These are phyloP conservation scores for Dendrocincla fuliginosa DNA, from an alignment of 2,797 vertebrate genomes.

Conservation along the genomic window DNA sequence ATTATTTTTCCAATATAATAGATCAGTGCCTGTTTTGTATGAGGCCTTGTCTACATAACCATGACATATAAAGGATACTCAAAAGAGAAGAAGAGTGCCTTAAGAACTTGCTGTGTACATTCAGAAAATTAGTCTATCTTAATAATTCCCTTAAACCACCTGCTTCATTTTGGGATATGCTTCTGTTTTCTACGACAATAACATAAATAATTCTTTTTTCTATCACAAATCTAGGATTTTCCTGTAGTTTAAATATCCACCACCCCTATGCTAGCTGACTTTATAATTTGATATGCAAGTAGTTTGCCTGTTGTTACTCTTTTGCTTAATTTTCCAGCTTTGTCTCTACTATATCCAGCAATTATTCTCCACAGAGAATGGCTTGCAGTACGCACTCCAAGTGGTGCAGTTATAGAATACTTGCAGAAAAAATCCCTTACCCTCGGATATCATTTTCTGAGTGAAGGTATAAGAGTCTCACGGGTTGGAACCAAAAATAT, in stretches of 20 bases:
- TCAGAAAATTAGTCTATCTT: not conserved
- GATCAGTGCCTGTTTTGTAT: not conserved
- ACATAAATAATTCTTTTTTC: not conserved
- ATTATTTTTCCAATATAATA: not conserved
- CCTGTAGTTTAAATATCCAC: not conserved
- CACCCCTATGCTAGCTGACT: accelerated
- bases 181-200: not conserved
- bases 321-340: accelerated
- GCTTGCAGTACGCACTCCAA: not conserved
- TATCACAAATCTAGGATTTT: not conserved
- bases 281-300: not conserved
- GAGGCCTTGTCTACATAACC: not conserved
- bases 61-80: not conserved
- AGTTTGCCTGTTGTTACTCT: not conserved
- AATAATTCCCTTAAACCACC: not conserved
- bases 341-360: not conserved
- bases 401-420: not conserved
- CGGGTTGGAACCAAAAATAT: not conserved
- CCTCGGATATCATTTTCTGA: not conserved
- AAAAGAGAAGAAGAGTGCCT: not conserved
- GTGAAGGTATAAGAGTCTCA: accelerated
- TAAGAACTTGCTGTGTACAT: not conserved
- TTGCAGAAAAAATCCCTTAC: not conserved
- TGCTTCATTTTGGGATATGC: not conserved
- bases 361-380: not conserved